These are phyloP conservation scores for Eupeodes corollae DNA, from an alignment of 1,140 invertebrate species.

Conservation along the genomic window DNA sequence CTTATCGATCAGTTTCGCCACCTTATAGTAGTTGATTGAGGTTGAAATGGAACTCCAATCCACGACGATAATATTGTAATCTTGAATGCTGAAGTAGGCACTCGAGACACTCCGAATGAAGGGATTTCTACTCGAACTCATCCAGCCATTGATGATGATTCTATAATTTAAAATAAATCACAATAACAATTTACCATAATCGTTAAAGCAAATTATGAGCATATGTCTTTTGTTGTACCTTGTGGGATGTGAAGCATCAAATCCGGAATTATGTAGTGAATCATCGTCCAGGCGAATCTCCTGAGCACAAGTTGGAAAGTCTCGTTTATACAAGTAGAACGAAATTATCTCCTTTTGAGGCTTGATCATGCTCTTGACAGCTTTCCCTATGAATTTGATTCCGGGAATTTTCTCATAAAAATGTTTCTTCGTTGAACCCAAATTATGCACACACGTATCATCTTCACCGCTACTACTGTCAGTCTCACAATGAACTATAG, in stretches of 20 bases:
- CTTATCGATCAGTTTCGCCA: slow-evolving; percentile 28
- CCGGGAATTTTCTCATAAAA: too few species aligned
- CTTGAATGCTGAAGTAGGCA: slow-evolving; percentile 30
- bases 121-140: slow-evolving; percentile 32
- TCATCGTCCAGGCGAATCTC: slow-evolving; percentile 22
- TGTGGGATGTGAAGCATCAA: slow-evolving; percentile 29
- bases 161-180: slow-evolving; percentile 11
- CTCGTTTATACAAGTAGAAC: slow-evolving; percentile 28
- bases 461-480: too few species aligned
- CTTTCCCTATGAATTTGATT: too few species aligned
- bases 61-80: slow-evolving; percentile 47
- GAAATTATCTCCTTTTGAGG: too few species aligned
- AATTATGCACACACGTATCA: too few species aligned
- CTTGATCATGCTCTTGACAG: too few species aligned
- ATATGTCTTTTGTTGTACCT: slow-evolving; percentile 13
- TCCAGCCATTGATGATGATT: slow-evolving; percentile 36
- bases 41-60: slow-evolving; percentile 43
- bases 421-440: too few species aligned
- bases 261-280: slow-evolving; percentile 20
- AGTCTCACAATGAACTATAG: too few species aligned
- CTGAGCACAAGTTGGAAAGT: slow-evolving; percentile 29
- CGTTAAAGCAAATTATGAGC: not conserved
- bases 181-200: not conserved
- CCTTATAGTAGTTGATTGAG: slow-evolving; percentile 29
- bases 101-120: slow-evolving; percentile 29